phyloP scores from a whole-genome alignment of 2,888 invertebrate genomes.

The Eristalinus sepulchralis region DNA sequence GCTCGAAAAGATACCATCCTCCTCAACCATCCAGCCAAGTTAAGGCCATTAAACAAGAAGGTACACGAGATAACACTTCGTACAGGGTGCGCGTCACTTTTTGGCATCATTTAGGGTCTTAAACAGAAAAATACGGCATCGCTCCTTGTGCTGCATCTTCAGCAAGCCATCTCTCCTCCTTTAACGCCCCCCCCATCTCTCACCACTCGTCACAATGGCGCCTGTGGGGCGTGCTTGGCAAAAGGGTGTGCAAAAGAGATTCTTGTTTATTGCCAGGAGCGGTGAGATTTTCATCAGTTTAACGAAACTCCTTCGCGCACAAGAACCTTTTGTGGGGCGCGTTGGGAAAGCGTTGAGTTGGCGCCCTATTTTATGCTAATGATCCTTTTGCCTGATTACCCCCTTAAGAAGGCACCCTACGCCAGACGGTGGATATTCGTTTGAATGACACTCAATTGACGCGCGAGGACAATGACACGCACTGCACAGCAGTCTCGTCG shows the following conservation, averaged over 20 bases:
- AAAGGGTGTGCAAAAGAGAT: not conserved
- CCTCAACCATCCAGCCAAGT: not conserved
- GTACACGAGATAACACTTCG: constrained; percentile 61
- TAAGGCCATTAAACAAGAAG: constrained; percentile 39
- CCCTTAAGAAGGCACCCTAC: not conserved
- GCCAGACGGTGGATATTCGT: not conserved
- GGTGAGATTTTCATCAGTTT: constrained; percentile 21
- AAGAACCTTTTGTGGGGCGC: not conserved
- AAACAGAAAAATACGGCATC: constrained; percentile 12
- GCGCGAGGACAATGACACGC: not conserved
- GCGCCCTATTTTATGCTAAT: not conserved
- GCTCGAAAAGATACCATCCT: not conserved
- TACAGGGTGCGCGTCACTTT: constrained; percentile 39
- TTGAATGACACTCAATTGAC: constrained; percentile 18
- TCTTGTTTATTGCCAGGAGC: constrained; percentile 19
- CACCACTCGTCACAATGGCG: not conserved
- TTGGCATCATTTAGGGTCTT: constrained; percentile 45
- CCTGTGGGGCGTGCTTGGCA: not conserved
- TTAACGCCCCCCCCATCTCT: too few species aligned
- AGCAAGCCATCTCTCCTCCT: not conserved
- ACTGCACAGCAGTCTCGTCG: not conserved
- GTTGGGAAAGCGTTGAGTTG: not conserved
- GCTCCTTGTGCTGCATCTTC: not conserved
- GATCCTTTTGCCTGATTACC: constrained; percentile 20
- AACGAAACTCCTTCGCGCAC: not conserved